Conservation (phyloP, 2,113 vertebrate genomes). For the Xenopus tropicalis region UCB_Xtro_10.0 CM004444.2:106046501-106047000, state of each 20-base stretch:
- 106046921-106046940: constrained; percentile 55
- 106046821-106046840: constrained; percentile 65
- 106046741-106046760: constrained; percentile 73
- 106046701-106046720: background rate
- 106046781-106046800: constrained; percentile 54
- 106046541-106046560: constrained; percentile 68
- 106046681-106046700: too few relatives aligned
- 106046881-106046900: constrained; percentile 64
- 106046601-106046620: constrained; percentile 60
- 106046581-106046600: constrained; percentile 64
- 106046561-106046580: constrained; percentile 71
- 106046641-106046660: constrained; percentile 19
- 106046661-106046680: too few relatives aligned
- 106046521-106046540: constrained; percentile 61
- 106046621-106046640: constrained; percentile 23
- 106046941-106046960: constrained; percentile 58
- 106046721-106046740: constrained; percentile 34
- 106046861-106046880: constrained; percentile 58
- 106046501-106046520: constrained; percentile 74
- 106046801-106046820: constrained; percentile 69
- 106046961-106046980: constrained; percentile 52
- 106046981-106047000: constrained; percentile 66
- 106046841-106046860: constrained; percentile 59
- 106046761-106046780: constrained; percentile 60
- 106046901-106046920: constrained; percentile 64